Percentiles rank a stretch among this genome's conserved stretches.
Evolutionary conservation across 2,888 invertebrate genomes (phyloP).

Genomic region (Troilus luridus): DNA sequence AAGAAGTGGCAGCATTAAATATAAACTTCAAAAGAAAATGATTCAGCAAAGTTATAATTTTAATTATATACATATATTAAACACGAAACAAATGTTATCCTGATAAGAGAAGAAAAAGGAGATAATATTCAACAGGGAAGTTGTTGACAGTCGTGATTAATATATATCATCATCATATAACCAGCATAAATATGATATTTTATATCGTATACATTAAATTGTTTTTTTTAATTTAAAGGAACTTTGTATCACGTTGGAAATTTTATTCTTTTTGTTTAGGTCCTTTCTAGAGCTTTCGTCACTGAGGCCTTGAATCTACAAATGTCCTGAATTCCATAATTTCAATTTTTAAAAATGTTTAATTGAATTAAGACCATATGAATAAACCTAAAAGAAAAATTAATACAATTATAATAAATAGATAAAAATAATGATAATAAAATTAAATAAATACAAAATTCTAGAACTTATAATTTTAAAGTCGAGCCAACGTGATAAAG

Average conservation of each 20-base stretch:
- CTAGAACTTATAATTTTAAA: too few species aligned
- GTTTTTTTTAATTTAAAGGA: background rate
- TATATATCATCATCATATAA: background rate
- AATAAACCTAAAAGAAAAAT: background rate
- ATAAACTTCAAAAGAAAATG: too few species aligned
- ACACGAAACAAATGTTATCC: background rate
- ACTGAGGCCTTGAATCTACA: background rate
- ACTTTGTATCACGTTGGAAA: background rate
- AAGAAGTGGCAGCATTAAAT: too few species aligned
- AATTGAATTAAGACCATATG: background rate
- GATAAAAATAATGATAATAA: too few species aligned
- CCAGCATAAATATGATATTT: background rate
- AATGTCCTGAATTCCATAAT: background rate
- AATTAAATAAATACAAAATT: too few species aligned
- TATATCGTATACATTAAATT: background rate
- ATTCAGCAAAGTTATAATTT: too few species aligned
- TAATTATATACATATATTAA: background rate
- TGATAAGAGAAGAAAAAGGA: background rate
- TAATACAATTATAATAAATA: too few species aligned
- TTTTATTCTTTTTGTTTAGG: background rate
- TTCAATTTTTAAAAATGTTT: background rate
- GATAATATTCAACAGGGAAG: background rate
- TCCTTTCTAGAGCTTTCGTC: slow-evolving; percentile 11
- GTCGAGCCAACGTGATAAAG: too few species aligned
- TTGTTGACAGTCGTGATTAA: background rate